Base-by-base conservation (phyloP, 1,140 invertebrate species). In the Linepithema humile region DNA sequence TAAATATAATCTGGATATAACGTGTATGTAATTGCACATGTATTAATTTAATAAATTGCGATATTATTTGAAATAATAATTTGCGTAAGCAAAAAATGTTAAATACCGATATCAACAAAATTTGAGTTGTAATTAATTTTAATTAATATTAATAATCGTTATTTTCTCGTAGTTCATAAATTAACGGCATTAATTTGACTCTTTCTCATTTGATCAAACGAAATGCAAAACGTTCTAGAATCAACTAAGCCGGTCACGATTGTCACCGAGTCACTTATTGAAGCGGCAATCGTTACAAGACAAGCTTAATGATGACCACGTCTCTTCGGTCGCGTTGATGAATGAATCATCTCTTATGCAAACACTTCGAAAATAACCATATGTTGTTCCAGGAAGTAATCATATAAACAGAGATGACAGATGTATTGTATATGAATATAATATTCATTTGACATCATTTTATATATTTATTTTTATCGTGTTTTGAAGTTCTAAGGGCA, bases 321-420 rank as follows among this genome's bases (percentile, higher is more conserved):
- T 20, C 6, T 43, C 23, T 55, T 6, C 6, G 10, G 9, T 2
- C n/a, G n/a, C 38, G 23, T 48, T 17, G 17, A 26, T 43, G 26
- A 26, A 62, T 75, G 73, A 75, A 48, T 75, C 73, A 75, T 48
- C 40, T 62, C 12, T 12, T 15, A 29, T 32, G 35, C 35, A 60
- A 48, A 50, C 26, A 67, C 38, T 67, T 29, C 38, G 20, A 73
- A 50, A 70, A 10, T 50, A 50, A 70, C 32, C 29, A 6, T 23
- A 2, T 26, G 9, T 29, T 3, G 20, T 23, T 17, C 20, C 23
- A 50, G 12, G 9, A 38, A 73, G 15, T 32, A 26, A 40, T 57
- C 17, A n/a, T 38, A 73, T 9, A 57, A 73, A 57, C 70, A 57
- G 50, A 57, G 38, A 40, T 40, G 64, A 57, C 50, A 57, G 3